Conservation (phyloP, 2,113 vertebrate species). For the Odocoileus hemionus region DNA sequence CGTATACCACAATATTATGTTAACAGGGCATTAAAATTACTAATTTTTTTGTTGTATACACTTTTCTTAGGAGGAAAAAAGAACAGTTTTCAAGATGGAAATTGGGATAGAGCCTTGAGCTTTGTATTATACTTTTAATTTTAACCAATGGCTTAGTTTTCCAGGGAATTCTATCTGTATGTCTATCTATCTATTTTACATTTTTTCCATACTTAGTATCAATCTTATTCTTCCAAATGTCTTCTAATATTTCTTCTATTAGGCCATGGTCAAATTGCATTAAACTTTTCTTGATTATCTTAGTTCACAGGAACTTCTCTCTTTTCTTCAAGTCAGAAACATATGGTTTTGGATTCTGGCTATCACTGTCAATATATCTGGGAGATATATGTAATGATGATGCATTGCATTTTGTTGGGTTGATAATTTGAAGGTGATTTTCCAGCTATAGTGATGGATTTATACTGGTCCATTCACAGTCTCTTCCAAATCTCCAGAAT, state of each 20-base stretch:
- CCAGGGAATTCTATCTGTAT: neutral
- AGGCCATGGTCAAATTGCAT: neutral
- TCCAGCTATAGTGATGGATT: neutral
- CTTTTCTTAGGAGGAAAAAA: neutral
- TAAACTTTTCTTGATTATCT: neutral
- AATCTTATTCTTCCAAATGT: neutral
- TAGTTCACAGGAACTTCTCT: neutral
- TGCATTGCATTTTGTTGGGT: neutral
- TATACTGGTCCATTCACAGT: neutral
- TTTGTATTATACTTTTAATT: neutral
- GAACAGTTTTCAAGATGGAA: neutral
- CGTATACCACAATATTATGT: neutral
- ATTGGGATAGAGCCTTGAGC: neutral
- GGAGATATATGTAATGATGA: neutral
- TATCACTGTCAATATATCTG: neutral
- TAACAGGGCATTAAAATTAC: neutral
- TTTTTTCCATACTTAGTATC: neutral
- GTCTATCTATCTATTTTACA: neutral
- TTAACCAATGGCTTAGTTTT: neutral
- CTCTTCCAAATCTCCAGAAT: slow-evolving; percentile 9
- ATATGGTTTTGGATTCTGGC: neutral
- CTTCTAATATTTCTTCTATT: neutral
- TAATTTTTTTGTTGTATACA: neutral
- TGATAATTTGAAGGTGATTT: neutral
- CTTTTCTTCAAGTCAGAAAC: neutral